Evolutionary conservation across 2,888 invertebrate species (phyloP).

Genomic region (Drosophila monieri): DNA sequence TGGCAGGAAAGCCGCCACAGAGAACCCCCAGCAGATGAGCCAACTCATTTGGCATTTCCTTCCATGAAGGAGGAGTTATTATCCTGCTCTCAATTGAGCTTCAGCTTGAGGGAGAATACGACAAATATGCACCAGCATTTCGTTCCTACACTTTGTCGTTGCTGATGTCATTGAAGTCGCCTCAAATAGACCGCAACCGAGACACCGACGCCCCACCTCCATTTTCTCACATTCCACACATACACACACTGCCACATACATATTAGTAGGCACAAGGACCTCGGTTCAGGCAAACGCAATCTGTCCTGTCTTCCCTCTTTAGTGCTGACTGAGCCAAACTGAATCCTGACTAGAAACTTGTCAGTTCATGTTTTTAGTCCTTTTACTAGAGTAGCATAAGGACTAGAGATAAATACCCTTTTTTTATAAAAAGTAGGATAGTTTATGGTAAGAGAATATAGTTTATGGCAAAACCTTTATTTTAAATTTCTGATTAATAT

Average conservation of each 20-base stretch:
- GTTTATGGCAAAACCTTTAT: neutral
- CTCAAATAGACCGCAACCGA: slow-evolving; percentile 55
- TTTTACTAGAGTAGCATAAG: neutral
- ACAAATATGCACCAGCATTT: slow-evolving; percentile 39
- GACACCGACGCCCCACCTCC: slow-evolving; percentile 29
- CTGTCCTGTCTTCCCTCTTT: slow-evolving; percentile 17
- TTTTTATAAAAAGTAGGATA: neutral
- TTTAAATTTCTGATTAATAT: neutral
- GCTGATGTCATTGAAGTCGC: slow-evolving; percentile 68
- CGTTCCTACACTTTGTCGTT: slow-evolving; percentile 15
- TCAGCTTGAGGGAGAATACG: slow-evolving; percentile 3
- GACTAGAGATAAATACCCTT: neutral
- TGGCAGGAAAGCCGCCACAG: slow-evolving; percentile 20
- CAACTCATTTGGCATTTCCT: slow-evolving; percentile 43
- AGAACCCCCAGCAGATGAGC: slow-evolving; percentile 15
- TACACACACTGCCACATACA: neutral
- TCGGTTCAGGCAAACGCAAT: slow-evolving; percentile 9
- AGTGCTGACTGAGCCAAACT: slow-evolving; percentile 26
- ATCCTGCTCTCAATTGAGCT: slow-evolving; percentile 13
- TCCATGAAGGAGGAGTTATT: slow-evolving; percentile 4
- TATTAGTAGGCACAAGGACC: slow-evolving; percentile 9
- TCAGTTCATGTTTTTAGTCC: slow-evolving; percentile 1
- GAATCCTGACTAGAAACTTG: slow-evolving; percentile 13
- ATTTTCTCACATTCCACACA: neutral
- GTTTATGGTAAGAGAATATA: neutral